phyloP scores from a whole-genome alignment of 2,113 vertebrate genomes.

The Ammodytes marinus region DNA sequence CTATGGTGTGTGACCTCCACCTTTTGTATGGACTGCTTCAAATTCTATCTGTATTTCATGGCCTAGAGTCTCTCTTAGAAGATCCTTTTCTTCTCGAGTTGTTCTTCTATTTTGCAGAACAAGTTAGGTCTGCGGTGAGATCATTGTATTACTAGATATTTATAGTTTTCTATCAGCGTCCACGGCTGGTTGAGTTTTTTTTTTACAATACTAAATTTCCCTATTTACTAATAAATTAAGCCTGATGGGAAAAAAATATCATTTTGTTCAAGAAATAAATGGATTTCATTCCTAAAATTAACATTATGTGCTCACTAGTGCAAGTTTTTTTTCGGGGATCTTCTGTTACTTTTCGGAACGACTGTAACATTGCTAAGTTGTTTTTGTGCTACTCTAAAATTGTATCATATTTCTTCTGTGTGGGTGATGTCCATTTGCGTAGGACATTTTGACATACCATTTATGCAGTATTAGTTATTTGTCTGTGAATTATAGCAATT shows the following conservation, averaged over 20 bases:
- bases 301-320: not conserved
- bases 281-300: not conserved
- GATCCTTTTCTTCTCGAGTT: slow-evolving; percentile 59
- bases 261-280: not conserved
- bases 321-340: not conserved
- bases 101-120: slow-evolving; percentile 31
- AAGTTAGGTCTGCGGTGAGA: not conserved
- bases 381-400: not conserved
- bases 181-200: not conserved
- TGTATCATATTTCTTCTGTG: not conserved
- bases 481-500: not conserved
- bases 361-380: not conserved
- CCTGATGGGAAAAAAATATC: not conserved
- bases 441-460: not conserved
- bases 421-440: not conserved
- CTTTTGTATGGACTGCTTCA: slow-evolving; percentile 70
- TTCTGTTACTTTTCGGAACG: not conserved
- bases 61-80: slow-evolving; percentile 37
- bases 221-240: not conserved
- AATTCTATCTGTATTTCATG: slow-evolving; percentile 67
- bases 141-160: slow-evolving; percentile 23
- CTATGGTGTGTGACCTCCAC: slow-evolving; percentile 78
- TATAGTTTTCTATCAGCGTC: slow-evolving; percentile 9
- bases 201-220: not conserved
- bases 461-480: not conserved